phyloP scores from a whole-genome alignment of 2,888 invertebrate species.

The Melieria crassipennis region DNA sequence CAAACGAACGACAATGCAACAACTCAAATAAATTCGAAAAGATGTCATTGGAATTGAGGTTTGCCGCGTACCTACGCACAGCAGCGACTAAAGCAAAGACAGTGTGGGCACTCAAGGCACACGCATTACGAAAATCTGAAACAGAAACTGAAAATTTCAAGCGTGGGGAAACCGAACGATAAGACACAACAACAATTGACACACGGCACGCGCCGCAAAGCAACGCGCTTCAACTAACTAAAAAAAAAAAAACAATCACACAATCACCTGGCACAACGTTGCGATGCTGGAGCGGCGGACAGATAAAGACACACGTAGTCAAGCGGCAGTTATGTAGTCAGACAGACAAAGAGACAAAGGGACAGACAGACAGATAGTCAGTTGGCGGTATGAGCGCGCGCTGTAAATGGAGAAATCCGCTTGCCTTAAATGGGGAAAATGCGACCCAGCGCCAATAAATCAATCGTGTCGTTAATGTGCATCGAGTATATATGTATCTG shows the following conservation, averaged over 20 bases:
- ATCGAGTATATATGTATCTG: no score
- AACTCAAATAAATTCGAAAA: no score
- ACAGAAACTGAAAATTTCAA: constrained; percentile 37
- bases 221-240: background rate
- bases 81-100: no score
- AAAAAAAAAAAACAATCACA: background rate
- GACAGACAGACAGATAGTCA: no score
- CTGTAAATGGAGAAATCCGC: constrained; percentile 13
- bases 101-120: constrained; percentile 33
- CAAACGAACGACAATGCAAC: no score
- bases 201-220: constrained; percentile 47
- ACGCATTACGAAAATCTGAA: constrained; percentile 28
- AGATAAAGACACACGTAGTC: background rate
- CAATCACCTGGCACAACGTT: no score
- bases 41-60: no score
- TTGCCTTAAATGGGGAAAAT: constrained; percentile 29
- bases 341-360: constrained; percentile 6
- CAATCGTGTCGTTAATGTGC: background rate
- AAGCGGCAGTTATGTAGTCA: background rate
- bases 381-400: background rate
- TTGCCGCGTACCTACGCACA: no score
- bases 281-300: no score
- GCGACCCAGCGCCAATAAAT: constrained; percentile 18
- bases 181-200: constrained; percentile 41
- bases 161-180: constrained; percentile 44